Evolutionary conservation across 2,113 vertebrate species (phyloP).

Genomic region (Rhagologus leucostigma): DNA sequence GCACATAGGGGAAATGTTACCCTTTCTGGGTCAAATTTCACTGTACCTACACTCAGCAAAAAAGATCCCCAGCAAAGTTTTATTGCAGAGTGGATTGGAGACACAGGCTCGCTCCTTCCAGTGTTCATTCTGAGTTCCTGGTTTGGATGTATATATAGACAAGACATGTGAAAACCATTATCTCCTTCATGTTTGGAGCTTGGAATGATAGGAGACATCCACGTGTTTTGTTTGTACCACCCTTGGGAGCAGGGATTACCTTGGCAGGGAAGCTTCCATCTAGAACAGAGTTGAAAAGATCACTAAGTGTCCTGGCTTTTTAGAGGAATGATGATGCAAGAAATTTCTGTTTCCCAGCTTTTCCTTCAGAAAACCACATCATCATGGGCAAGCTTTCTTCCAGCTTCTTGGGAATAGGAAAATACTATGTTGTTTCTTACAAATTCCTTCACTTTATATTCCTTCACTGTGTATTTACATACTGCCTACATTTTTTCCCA

Average conservation of each 20-base stretch:
- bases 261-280: background rate
- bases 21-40: background rate
- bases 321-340: background rate
- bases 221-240: background rate
- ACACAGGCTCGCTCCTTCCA: background rate
- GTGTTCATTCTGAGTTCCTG: background rate
- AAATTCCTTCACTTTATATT: background rate
- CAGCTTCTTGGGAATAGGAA: background rate
- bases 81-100: background rate
- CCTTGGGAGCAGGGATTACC: conserved; percentile 4
- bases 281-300: background rate
- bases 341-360: background rate
- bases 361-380: background rate
- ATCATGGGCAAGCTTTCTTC: background rate
- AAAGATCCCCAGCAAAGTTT: background rate
- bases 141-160: background rate
- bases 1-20: background rate
- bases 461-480: background rate
- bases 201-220: background rate
- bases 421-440: background rate
- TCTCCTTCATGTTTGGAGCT: background rate
- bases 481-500: background rate
- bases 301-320: background rate
- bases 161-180: conserved; percentile 7
- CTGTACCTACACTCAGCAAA: background rate